These are phyloP conservation scores for Crotalus horridus DNA, from an alignment of 2,113 vertebrate genomes.

Conservation along the genomic window DNA sequence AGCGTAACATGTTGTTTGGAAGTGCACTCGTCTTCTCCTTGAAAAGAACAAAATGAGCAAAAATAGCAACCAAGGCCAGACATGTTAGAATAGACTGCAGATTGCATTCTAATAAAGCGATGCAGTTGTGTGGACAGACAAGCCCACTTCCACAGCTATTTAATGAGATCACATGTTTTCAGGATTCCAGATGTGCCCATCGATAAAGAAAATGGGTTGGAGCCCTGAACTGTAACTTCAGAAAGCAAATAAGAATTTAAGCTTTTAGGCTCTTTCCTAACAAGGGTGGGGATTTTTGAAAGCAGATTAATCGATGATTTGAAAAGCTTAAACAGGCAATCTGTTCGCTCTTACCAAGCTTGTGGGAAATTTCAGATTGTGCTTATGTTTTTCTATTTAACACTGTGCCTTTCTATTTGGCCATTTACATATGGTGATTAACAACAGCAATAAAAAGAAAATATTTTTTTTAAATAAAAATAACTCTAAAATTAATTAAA, in stretches of 20 bases:
- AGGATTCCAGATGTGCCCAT: neutral
- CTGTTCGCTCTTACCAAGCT: neutral
- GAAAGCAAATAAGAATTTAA: neutral
- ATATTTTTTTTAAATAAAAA: neutral
- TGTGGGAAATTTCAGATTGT: conserved; percentile 1
- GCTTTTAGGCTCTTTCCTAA: neutral
- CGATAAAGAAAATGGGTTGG: neutral
- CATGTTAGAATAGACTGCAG: neutral
- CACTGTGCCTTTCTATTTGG: neutral
- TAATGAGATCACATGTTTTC: too few relatives aligned
- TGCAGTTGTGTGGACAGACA: too few relatives aligned
- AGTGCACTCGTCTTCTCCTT: neutral
- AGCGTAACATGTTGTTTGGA: neutral
- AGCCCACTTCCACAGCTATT: too few relatives aligned
- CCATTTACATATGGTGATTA: neutral
- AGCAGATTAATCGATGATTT: neutral
- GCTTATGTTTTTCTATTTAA: neutral
- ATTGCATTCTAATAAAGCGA: too few relatives aligned
- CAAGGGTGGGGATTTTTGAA: neutral
- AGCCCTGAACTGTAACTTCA: neutral
- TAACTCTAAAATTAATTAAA: neutral
- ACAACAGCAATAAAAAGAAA: neutral
- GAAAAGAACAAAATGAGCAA: neutral
- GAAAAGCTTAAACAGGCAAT: conserved; percentile 2
- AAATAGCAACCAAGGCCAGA: neutral